These are phyloP conservation scores for Miichthys miiuy DNA, from an alignment of 2,797 vertebrate genomes.

Conservation along the genomic window DNA sequence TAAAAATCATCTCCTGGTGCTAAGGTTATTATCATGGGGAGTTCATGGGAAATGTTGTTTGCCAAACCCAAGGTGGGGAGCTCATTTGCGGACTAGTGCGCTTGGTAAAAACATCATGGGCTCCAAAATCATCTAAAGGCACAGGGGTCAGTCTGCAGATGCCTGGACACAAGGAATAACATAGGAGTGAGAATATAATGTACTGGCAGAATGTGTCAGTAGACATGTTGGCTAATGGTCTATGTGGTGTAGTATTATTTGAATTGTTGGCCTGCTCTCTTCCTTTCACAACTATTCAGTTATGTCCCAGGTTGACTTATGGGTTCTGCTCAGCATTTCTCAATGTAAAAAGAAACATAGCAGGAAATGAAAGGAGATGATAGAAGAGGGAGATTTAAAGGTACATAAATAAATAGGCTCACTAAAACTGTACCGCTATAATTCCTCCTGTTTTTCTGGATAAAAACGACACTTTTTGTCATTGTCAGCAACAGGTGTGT, in stretches of 20 bases:
- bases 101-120: constrained; percentile 68
- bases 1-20: constrained; percentile 36
- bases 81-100: constrained; percentile 41
- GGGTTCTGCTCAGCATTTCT: constrained; percentile 40
- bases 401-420: constrained; percentile 12
- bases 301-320: constrained; percentile 44
- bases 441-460: constrained; percentile 14
- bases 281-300: constrained; percentile 56
- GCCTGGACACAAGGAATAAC: constrained; percentile 59
- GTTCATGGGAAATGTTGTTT: constrained; percentile 50
- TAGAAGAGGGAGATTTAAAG: not conserved
- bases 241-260: constrained; percentile 39
- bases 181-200: constrained; percentile 54
- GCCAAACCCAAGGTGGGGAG: constrained; percentile 64
- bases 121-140: constrained; percentile 70
- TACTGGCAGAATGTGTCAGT: constrained; percentile 62
- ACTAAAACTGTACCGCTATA: constrained; percentile 8
- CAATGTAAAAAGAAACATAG: constrained; percentile 23
- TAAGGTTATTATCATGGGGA: constrained; percentile 52
- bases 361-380: constrained; percentile 12
- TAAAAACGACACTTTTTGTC: constrained; percentile 15
- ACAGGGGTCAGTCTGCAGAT: constrained; percentile 34
- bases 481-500: constrained; percentile 74
- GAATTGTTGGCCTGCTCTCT: constrained; percentile 50
- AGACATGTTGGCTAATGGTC: constrained; percentile 51